Percentiles rank a stretch among this genome's conserved stretches.
phyloP scores from a whole-genome alignment of 2,888 invertebrate genomes.

The Pandemis heparana region DNA sequence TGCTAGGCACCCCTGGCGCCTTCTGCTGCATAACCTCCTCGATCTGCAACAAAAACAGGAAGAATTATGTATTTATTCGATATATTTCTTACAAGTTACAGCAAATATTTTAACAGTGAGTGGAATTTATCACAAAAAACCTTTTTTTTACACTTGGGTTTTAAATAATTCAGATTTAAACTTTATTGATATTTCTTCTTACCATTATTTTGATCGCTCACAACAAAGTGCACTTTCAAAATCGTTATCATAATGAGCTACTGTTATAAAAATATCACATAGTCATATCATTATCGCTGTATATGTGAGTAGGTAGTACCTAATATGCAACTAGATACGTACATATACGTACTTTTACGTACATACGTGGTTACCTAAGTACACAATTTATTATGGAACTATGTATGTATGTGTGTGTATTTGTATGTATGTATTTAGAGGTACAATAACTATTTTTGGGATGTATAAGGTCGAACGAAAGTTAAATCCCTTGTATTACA shows the following conservation, averaged over 20 bases:
- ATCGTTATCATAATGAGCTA: constrained; percentile 17
- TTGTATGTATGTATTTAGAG: too few relatives aligned
- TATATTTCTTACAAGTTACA: background rate
- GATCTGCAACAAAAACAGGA: constrained; percentile 66
- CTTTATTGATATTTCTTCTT: background rate
- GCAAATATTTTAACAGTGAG: background rate
- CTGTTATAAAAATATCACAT: constrained; percentile 21
- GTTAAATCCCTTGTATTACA: too few relatives aligned
- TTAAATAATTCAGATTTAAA: background rate
- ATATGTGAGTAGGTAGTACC: background rate
- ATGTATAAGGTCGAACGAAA: too few relatives aligned
- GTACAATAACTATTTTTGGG: too few relatives aligned
- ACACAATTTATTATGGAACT: too few relatives aligned
- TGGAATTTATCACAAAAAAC: background rate
- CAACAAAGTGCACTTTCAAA: constrained; percentile 9
- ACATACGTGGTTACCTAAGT: too few relatives aligned
- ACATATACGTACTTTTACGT: too few relatives aligned
- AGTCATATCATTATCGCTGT: background rate
- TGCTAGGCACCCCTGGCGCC: constrained; percentile 81
- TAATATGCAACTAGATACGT: too few relatives aligned
- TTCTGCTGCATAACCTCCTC: constrained; percentile 84
- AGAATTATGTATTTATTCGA: too few relatives aligned
- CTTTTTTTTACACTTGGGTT: background rate
- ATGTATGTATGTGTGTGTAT: too few relatives aligned
- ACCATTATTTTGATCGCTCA: constrained; percentile 2